Evolutionary conservation across 1,140 invertebrate species (phyloP), one percentile per base, ranked within the genome.

Genomic region (Drosophila sproati): DNA sequence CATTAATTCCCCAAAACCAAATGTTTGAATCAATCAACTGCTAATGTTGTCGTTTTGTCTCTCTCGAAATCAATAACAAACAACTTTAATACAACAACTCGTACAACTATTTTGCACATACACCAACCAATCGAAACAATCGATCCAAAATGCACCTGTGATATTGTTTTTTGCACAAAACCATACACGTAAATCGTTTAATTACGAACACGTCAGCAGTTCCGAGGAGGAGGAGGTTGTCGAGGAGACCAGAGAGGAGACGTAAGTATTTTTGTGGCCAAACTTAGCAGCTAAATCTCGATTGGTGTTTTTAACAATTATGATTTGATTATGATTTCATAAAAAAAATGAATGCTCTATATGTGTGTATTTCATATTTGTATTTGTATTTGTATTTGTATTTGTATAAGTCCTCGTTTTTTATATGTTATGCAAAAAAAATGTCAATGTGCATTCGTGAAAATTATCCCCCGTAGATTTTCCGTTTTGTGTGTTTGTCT

Each of bases 141-240:
- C 73, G 73, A 55, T 78, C 66, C 39, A 50, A 60, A 47, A 59
- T 73, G 74, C 74, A 77, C 74, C 56, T 68, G 70, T 73, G 63
- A 77, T 72, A 73, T 77, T 73, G 70, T 77, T 77, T 77, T 72
- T 64, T 86, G 82, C 82, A 86, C 82, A 83, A 78, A 78, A 68
- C 56, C 63, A 73, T 28, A 77, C 41, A 67, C 54, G 41, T 50
- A 64, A 56, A 55, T 63, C 54, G 77, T 87, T 90, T 91, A 77
- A 82, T 91, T 82, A 87, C 79, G 82, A 87, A 80, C 79, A 67
- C 78, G 66, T 52, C 74, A 90, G 87, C 86, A 91, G 91, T 93
- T 94, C 94, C 93, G 95, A 95, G 94, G 95, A 95, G 94, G 95
- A 95, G 87, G 95, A 95, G 87, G 91, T 92, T 81, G 94, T 94